A percentile compares a stretch with the other conserved stretches of the same genome.
Evolutionary conservation across 2,797 vertebrate species (phyloP).

Genomic region (Labeo calbasu): DNA sequence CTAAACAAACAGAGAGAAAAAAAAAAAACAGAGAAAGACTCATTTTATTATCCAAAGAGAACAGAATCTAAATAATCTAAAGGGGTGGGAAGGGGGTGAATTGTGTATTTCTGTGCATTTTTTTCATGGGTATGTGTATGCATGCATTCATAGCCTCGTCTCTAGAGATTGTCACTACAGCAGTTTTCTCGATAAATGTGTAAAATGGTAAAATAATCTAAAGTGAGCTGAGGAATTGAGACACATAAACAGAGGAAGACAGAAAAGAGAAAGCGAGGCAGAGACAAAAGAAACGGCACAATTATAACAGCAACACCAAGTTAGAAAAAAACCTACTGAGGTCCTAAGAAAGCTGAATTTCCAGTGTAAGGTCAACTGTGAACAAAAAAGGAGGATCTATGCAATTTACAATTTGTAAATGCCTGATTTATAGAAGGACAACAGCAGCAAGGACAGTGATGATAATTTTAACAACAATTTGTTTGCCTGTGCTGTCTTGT

Average conservation of each 20-base stretch:
- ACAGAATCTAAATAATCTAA: not conserved
- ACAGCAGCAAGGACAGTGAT: conserved; percentile 86
- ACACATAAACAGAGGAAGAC: not conserved
- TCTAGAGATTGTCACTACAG: not conserved
- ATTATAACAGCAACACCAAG: conserved; percentile 66
- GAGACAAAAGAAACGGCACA: not conserved
- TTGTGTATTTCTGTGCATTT: not conserved
- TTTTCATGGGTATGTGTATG: not conserved
- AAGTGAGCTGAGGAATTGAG: not conserved
- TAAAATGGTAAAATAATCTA: not conserved
- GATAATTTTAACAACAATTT: conserved; percentile 92
- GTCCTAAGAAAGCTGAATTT: conserved; percentile 87
- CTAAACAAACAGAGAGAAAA: conserved; percentile 75
- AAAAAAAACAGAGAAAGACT: conserved; percentile 40
- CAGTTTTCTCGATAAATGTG: not conserved
- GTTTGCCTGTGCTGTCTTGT: conserved; percentile 87
- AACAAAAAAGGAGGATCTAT: conserved; percentile 86
- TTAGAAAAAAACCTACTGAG: conserved; percentile 78
- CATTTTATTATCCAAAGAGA: conserved; percentile 9
- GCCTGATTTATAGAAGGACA: conserved; percentile 96
- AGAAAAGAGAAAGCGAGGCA: not conserved
- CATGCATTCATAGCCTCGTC: not conserved
- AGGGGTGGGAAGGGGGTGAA: not conserved
- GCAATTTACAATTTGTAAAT: conserved; percentile 80
- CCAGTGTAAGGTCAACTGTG: conserved; percentile 84